Evolutionary conservation across 2,113 vertebrate species (phyloP).

Genomic region (Morone saxatilis): DNA sequence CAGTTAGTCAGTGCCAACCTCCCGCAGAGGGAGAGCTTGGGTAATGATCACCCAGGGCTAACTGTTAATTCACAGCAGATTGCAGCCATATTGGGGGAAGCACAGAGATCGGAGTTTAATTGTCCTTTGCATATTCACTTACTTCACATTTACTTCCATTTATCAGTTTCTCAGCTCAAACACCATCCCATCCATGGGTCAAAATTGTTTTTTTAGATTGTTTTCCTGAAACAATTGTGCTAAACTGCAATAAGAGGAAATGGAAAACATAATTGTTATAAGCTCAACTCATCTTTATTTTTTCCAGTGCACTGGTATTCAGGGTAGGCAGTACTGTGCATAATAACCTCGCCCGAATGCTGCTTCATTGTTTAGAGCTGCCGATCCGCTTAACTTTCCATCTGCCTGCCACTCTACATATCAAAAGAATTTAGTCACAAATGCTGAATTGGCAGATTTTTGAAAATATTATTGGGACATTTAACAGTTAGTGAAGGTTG

Average conservation of each 20-base stretch:
- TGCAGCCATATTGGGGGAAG: conserved; percentile 72
- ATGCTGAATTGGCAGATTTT: conserved; percentile 35
- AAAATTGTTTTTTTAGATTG: conserved; percentile 35
- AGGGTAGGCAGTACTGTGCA: conserved; percentile 11
- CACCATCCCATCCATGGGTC: conserved; percentile 34
- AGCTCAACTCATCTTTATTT: conserved; percentile 8
- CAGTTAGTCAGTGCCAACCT: conserved; percentile 62
- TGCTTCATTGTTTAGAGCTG: conserved; percentile 1
- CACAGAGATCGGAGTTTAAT: conserved; percentile 75
- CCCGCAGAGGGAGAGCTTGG: conserved; percentile 65
- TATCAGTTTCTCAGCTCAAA: conserved; percentile 34
- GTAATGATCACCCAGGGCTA: conserved; percentile 82
- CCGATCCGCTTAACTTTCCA: conserved; percentile 3
- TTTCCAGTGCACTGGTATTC: conserved; percentile 1
- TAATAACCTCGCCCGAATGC: conserved; percentile 22
- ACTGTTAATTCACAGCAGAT: conserved; percentile 79
- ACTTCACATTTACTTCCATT: conserved; percentile 64
- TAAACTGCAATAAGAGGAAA: conserved; percentile 21
- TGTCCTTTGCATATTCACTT: conserved; percentile 73
- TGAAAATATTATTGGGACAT: neutral
- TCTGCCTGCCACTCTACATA: conserved; percentile 24
- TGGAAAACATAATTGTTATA: conserved; percentile 28
- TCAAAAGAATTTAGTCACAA: neutral
- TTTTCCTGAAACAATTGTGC: conserved; percentile 25
- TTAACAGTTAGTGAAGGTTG: neutral